phyloP scores from a whole-genome alignment of 2,113 vertebrate species.

The Syngnathus scovelli region DNA sequence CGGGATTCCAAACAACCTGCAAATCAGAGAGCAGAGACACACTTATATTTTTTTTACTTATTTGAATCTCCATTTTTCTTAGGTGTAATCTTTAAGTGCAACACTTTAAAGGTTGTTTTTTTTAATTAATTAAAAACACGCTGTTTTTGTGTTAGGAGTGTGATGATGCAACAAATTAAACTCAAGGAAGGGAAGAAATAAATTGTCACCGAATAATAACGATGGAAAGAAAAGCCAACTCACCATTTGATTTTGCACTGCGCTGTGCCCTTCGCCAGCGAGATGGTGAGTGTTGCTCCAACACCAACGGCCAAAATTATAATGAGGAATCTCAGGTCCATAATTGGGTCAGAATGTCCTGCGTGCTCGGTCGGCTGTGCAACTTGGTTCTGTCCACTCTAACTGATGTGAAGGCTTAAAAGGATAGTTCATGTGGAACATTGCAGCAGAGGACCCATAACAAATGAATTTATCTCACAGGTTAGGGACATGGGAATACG shows the following conservation, averaged over 20 bases:
- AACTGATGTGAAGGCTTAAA: not conserved
- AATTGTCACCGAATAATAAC: not conserved
- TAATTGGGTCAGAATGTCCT: not conserved
- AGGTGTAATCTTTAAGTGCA: too few species aligned
- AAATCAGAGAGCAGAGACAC: not conserved
- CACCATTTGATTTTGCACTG: constrained; percentile 62
- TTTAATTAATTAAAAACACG: too few species aligned
- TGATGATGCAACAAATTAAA: too few species aligned
- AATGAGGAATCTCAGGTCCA: constrained; percentile 30
- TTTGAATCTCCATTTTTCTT: too few species aligned
- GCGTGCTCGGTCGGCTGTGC: not conserved
- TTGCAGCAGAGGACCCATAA: not conserved
- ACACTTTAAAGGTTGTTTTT: too few species aligned
- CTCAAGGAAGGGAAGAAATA: not conserved
- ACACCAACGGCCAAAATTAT: constrained; percentile 18
- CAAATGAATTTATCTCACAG: not conserved
- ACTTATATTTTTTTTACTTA: not conserved
- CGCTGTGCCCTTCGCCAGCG: constrained; percentile 13
- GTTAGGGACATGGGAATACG: not conserved
- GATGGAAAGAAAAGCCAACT: not conserved
- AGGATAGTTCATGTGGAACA: not conserved
- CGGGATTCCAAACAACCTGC: constrained; percentile 55
- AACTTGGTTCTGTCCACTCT: not conserved
- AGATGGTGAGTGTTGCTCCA: constrained; percentile 27
- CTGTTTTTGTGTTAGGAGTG: too few species aligned